Base-by-base conservation (phyloP, 2,113 vertebrate species). In the Loxodonta africana region DNA sequence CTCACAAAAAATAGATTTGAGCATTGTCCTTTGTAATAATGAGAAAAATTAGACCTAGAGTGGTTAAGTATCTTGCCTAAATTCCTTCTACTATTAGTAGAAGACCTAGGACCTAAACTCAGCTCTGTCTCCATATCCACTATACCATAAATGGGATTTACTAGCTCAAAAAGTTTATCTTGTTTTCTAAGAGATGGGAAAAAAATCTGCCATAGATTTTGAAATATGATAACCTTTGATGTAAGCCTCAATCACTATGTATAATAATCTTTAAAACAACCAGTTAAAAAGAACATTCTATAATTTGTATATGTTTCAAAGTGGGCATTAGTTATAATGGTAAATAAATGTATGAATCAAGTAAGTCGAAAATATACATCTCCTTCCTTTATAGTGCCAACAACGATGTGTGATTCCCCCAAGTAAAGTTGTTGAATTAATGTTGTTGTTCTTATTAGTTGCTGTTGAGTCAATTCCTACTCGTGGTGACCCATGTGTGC, bases 201-300 rank as follows among this genome's bases (percentile, higher is more conserved):
- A 41, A 5, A 28, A 48, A 14, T 26, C 17, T 77, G 95, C 76
- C 60, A 63, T 81, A 82, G 26, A 30, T 2, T 81, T 63, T 81
- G 21, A 83, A 60, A 71, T 74, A 76, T 92, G 23, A 90, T 87
- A 12, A 4, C 10, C 9, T 84, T 10, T 91, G 57, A 83, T 8
- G 11, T 33, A 48, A 92, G 44, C 28, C 10, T 26, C 25, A 63
- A 33, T 6, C 7, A 20, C 3, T 37, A 41, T 18, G 6, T 48
- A 14, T 86, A 80, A 86, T 60, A 82, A 46, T 81, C 21, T 89
- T 95, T 86, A 78, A 86, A 94, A 92, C 25, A 62, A 83, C 0
- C 10, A 46, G 20, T 60, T 57, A 88, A 80, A 80, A 90, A 87
- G 17, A 92, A 83, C 2, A 74, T 62, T 83, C 28, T 92, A 6